These are phyloP conservation scores for Coelopa pilipes DNA, from an alignment of 2,888 invertebrate species.

Conservation along the genomic window DNA sequence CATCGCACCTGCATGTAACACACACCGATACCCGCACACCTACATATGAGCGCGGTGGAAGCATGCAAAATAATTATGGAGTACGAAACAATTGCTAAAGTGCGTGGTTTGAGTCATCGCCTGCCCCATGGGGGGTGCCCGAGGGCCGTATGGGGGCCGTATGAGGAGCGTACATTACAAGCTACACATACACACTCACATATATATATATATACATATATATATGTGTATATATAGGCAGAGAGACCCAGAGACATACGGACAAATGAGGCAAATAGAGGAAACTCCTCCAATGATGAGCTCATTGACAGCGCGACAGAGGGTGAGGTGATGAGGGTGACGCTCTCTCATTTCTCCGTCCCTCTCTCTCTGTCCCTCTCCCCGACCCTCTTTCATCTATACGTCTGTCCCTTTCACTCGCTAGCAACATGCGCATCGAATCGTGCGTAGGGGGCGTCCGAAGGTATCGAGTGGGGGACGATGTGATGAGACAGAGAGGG, in stretches of 20 bases:
- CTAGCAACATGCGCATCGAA: not conserved
- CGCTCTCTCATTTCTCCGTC: too few relatives aligned
- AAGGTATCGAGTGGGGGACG: not conserved
- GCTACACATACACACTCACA: not conserved
- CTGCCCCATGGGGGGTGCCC: not conserved
- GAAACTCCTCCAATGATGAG: conserved; percentile 4
- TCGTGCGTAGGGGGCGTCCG: not conserved
- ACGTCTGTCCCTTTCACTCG: too few relatives aligned
- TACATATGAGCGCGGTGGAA: conserved; percentile 2
- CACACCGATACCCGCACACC: not conserved
- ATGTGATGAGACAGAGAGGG: not conserved
- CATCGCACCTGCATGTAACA: not conserved
- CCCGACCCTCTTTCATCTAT: too few relatives aligned
- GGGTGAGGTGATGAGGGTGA: too few relatives aligned
- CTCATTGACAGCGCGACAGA: conserved; percentile 13
- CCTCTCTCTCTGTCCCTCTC: too few relatives aligned
- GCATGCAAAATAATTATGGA: conserved; percentile 32
- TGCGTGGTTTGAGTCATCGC: conserved; percentile 5
- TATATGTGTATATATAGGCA: not conserved
- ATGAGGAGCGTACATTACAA: conserved; percentile 5
- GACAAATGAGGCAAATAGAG: not conserved
- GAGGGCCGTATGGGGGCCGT: not conserved
- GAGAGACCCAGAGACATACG: conserved; percentile 24
- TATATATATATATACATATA: not conserved
- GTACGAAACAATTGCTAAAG: conserved; percentile 16